phyloP scores from a whole-genome alignment of 92 coral and sea anemone species.

The Chrysogorgia sp. region DNA sequence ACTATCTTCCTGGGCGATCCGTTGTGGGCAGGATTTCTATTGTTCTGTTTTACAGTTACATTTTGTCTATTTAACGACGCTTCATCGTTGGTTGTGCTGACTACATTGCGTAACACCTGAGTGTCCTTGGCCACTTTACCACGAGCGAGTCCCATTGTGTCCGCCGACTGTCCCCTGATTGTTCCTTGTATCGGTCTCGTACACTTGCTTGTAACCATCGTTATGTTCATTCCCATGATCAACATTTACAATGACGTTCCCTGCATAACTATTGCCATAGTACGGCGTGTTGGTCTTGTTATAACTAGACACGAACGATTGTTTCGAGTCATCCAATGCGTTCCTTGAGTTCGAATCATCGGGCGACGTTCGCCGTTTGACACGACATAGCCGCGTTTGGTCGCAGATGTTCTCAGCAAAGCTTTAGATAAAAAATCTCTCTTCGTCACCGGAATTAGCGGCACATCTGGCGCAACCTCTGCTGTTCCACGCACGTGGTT shows the following conservation, averaged over 20 bases:
- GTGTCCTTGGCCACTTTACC: not conserved
- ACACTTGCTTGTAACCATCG: not conserved
- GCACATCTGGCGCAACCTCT: slow-evolving; percentile 15
- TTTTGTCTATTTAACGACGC: not conserved
- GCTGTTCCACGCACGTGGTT: not conserved
- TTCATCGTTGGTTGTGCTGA: not conserved
- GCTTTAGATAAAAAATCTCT: slow-evolving; percentile 37
- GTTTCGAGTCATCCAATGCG: not conserved
- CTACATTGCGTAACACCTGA: not conserved
- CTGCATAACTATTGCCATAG: not conserved
- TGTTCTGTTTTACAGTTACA: not conserved
- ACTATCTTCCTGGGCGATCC: not conserved
- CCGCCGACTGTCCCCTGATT: not conserved
- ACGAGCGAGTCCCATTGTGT: slow-evolving; percentile 16
- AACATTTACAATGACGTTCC: not conserved
- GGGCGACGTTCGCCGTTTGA: no score
- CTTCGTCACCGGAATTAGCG: slow-evolving; percentile 31
- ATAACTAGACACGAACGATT: not conserved
- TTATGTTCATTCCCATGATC: not conserved
- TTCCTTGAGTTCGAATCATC: not conserved
- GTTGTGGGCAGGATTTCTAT: not conserved
- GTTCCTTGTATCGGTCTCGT: not conserved
- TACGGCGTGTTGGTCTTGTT: not conserved
- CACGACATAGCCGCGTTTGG: no score
- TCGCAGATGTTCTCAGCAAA: not conserved